Evolutionary conservation across 1,140 invertebrate species (phyloP).

Genomic region (Reticulitermes speratus): DNA sequence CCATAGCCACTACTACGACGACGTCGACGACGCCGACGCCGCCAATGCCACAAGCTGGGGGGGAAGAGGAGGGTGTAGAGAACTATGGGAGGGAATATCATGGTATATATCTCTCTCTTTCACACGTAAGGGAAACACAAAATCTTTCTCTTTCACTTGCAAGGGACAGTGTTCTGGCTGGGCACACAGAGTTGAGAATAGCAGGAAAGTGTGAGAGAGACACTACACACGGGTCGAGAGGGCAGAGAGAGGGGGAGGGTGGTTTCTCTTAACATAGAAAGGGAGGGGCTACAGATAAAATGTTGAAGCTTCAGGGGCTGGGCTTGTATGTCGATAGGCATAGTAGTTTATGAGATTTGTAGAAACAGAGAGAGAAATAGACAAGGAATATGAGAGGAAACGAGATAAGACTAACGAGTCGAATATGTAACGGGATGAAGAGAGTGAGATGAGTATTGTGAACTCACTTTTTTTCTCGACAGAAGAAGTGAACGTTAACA

Average conservation of each 20-base stretch:
- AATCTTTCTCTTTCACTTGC: not conserved
- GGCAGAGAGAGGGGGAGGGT: not conserved
- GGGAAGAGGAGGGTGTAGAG: not conserved
- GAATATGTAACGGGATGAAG: not conserved
- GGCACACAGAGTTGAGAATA: not conserved
- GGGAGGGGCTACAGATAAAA: slow-evolving; percentile 31
- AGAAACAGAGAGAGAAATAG: not conserved
- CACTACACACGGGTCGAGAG: not conserved
- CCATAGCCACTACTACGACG: slow-evolving; percentile 14
- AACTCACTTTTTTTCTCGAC: not conserved
- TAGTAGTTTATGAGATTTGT: not conserved
- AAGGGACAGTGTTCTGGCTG: not conserved
- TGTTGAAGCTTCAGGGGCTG: not conserved
- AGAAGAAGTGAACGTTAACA: not conserved
- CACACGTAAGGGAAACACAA: not conserved
- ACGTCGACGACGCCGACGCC: slow-evolving; percentile 15
- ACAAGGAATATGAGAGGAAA: not conserved
- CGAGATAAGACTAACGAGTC: not conserved
- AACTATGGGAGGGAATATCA: not conserved
- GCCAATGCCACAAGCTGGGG: not conserved
- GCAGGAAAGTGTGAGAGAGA: not conserved
- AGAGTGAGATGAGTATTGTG: not conserved
- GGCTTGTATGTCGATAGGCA: not conserved
- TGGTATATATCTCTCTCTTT: not conserved
- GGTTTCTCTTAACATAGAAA: not conserved